These are phyloP conservation scores for Stratiolaelaps scimitus DNA, from an alignment of 1,140 invertebrate genomes.

Conservation along the genomic window DNA sequence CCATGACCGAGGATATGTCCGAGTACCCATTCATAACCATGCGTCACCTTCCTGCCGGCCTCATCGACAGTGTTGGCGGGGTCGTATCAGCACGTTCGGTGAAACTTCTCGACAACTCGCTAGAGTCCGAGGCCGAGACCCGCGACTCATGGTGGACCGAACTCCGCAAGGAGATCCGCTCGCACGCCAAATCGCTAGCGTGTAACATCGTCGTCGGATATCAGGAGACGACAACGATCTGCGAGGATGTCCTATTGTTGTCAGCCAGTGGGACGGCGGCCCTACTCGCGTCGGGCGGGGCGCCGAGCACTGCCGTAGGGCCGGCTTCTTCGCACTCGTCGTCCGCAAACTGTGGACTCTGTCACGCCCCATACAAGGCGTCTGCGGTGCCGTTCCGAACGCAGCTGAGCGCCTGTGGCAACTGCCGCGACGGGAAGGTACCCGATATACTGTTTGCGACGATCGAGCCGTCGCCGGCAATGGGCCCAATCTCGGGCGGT, in stretches of 20 bases:
- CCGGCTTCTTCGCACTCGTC: constrained; percentile 1
- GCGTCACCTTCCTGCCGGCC: constrained; percentile 70
- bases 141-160: constrained; percentile 91
- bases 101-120: constrained; percentile 56
- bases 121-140: constrained; percentile 68
- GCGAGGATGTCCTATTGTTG: constrained; percentile 85
- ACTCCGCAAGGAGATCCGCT: constrained; percentile 78
- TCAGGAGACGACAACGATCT: constrained; percentile 72
- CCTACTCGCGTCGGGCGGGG: constrained; percentile 5
- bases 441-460: constrained; percentile 80
- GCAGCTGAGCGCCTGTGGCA: constrained; percentile 1
- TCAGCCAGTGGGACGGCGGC: constrained; percentile 87
- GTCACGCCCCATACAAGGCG: neutral
- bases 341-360: constrained; percentile 24
- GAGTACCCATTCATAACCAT: constrained; percentile 94
- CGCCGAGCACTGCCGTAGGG: too few relatives aligned
- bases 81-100: constrained; percentile 72
- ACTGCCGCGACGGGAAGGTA: constrained; percentile 59
- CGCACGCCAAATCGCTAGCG: constrained; percentile 71
- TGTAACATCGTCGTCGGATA: constrained; percentile 92
- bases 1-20: constrained; percentile 34
- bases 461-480: constrained; percentile 61
- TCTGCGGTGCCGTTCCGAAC: constrained; percentile 5
- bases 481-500: constrained; percentile 59
- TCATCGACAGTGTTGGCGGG: constrained; percentile 78